Percentiles rank a stretch among this genome's conserved stretches.
These are phyloP conservation scores for Andrena haemorrhoa DNA, from an alignment of 2,888 invertebrate genomes.

Conservation along the genomic window DNA sequence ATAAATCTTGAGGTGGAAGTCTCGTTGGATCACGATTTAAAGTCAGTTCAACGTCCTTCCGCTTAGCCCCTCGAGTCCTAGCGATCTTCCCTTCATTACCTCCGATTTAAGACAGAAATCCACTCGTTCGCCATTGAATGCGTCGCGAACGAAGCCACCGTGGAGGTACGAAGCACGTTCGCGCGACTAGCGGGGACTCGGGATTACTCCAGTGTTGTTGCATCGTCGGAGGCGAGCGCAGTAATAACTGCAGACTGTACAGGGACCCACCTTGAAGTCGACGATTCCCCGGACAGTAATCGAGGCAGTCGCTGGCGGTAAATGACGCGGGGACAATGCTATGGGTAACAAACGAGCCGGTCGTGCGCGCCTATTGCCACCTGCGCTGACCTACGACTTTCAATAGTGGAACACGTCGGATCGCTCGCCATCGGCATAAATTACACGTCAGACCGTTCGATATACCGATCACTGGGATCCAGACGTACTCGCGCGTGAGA, in stretches of 20 bases:
- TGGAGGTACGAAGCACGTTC: not conserved
- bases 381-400: slow-evolving; percentile 61
- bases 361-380: slow-evolving; percentile 55
- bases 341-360: slow-evolving; percentile 62
- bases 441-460: slow-evolving; percentile 22
- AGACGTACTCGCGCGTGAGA: not conserved
- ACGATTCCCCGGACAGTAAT: slow-evolving; percentile 60
- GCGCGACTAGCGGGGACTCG: slow-evolving; percentile 17
- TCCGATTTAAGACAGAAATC: not conserved
- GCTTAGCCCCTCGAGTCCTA: not conserved
- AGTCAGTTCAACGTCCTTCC: not conserved
- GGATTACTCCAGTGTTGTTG: slow-evolving; percentile 40
- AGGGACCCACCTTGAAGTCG: slow-evolving; percentile 52
- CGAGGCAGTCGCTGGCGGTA: slow-evolving; percentile 49
- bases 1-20: slow-evolving; percentile 30
- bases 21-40: not conserved
- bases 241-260: not conserved
- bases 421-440: slow-evolving; percentile 26
- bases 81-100: not conserved
- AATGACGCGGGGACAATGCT: slow-evolving; percentile 50
- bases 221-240: slow-evolving; percentile 22
- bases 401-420: slow-evolving; percentile 29
- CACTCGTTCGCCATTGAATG: not conserved
- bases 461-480: not conserved
- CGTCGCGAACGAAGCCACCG: not conserved